These are phyloP conservation scores for Cosmia pyralina DNA, from an alignment of 2,888 invertebrate genomes.

Conservation along the genomic window DNA sequence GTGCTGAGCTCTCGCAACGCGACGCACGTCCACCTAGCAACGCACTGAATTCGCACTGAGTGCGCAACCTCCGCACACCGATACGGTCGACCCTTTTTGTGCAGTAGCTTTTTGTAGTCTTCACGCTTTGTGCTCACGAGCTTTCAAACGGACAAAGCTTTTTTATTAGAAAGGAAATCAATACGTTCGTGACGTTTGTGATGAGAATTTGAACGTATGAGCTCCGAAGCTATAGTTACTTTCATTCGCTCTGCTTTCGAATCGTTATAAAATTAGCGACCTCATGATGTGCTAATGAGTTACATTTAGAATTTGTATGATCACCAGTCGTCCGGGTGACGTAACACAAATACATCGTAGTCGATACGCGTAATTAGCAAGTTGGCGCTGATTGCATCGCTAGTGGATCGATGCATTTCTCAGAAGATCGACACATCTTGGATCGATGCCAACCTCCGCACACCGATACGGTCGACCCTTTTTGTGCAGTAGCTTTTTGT, in stretches of 20 bases:
- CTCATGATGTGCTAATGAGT: conserved; percentile 63
- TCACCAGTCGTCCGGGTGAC: conserved; percentile 60
- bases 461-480: conserved; percentile 80
- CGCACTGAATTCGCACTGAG: too few species aligned
- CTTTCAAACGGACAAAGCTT: conserved; percentile 85
- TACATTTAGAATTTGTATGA: conserved; percentile 62
- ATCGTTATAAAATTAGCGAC: conserved; percentile 56
- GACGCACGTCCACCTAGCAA: too few species aligned
- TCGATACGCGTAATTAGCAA: conserved; percentile 75
- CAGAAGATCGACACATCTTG: conserved; percentile 82
- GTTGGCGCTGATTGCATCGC: conserved; percentile 71
- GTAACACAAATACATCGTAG: conserved; percentile 70
- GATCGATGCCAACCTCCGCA: conserved; percentile 75
- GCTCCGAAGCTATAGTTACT: conserved; percentile 53
- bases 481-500: conserved; percentile 87
- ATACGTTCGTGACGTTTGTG: conserved; percentile 78
- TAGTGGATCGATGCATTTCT: conserved; percentile 81
- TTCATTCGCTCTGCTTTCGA: conserved; percentile 58
- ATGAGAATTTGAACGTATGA: conserved; percentile 66
- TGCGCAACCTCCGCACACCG: conserved; percentile 80
- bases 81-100: conserved; percentile 82
- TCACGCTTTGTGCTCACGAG: conserved; percentile 85
- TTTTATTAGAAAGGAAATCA: conserved; percentile 85
- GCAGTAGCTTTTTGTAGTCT: conserved; percentile 86
- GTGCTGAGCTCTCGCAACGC: too few species aligned